phyloP scores from a whole-genome alignment of 1,140 invertebrate genomes.

The Drosophila takahashii region DNA sequence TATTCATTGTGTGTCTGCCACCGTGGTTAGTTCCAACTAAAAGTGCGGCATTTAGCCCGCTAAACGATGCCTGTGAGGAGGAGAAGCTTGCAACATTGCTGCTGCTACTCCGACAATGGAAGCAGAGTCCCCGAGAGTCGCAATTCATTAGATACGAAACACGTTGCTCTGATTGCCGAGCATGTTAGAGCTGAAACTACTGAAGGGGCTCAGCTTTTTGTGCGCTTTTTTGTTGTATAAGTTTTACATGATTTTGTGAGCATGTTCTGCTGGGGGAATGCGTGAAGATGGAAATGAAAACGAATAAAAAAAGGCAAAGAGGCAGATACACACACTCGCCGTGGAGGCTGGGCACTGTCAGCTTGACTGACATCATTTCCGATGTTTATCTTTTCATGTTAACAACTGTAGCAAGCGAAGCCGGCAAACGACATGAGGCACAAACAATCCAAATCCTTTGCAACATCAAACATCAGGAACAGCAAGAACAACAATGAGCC shows the following conservation, averaged over 20 bases:
- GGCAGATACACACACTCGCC: conserved; percentile 19
- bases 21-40: conserved; percentile 30
- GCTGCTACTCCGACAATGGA: conserved; percentile 22
- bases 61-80: conserved; percentile 29
- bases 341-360: conserved; percentile 29
- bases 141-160: conserved; percentile 69
- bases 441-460: conserved; percentile 39
- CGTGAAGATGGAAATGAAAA: conserved; percentile 23
- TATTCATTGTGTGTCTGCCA: conserved; percentile 37
- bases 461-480: conserved; percentile 32
- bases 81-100: conserved; percentile 2
- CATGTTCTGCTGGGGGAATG: conserved; percentile 19
- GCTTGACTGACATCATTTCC: conserved; percentile 81
- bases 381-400: conserved; percentile 81
- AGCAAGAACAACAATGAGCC: conserved; percentile 16
- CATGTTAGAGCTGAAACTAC: conserved; percentile 47
- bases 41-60: conserved; percentile 45
- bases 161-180: conserved; percentile 59
- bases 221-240: conserved; percentile 33
- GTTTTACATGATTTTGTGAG: conserved; percentile 42
- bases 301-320: conserved; percentile 1
- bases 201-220: conserved; percentile 45
- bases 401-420: conserved; percentile 58
- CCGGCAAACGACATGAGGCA: conserved; percentile 38
- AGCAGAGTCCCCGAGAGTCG: conserved; percentile 16